phyloP scores from a whole-genome alignment of 2,888 invertebrate species.

The Harpalus rubripes region DNA sequence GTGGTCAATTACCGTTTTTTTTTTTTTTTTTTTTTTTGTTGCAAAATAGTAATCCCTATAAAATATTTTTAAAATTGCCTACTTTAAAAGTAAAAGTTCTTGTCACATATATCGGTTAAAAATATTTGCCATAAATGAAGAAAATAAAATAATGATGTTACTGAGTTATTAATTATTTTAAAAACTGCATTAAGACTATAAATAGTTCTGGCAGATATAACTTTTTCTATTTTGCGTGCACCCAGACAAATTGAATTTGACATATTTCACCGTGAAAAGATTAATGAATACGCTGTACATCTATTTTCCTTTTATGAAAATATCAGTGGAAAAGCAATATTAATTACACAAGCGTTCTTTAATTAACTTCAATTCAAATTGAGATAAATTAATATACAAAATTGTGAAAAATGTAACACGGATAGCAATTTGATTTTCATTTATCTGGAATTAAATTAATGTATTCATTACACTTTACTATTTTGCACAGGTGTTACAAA shows the following conservation, averaged over 20 bases:
- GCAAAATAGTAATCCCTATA: no score
- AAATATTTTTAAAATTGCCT: no score
- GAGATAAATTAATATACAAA: slow-evolving; percentile 55
- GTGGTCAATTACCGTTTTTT: no score
- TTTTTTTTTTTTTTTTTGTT: no score
- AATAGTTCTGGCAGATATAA: not conserved
- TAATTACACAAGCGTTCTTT: slow-evolving; percentile 52
- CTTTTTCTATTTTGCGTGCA: slow-evolving; percentile 14
- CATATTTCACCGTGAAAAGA: slow-evolving; percentile 40
- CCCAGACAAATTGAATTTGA: slow-evolving; percentile 49
- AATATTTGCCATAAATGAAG: no score
- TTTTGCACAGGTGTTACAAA: slow-evolving; percentile 25
- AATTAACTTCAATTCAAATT: slow-evolving; percentile 54
- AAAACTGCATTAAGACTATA: not conserved
- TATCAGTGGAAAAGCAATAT: slow-evolving; percentile 53
- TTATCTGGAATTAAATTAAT: slow-evolving; percentile 35
- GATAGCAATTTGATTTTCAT: slow-evolving; percentile 35
- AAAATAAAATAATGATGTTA: no score
- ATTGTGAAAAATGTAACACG: slow-evolving; percentile 55
- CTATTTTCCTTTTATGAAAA: slow-evolving; percentile 52
- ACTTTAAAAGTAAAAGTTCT: no score
- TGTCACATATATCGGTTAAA: no score
- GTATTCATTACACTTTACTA: slow-evolving; percentile 36
- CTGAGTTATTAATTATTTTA: no score
- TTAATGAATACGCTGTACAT: slow-evolving; percentile 46